Base-by-base conservation (phyloP, 2,888 invertebrate species). In the Scelioninae gen. 1 region DNA sequence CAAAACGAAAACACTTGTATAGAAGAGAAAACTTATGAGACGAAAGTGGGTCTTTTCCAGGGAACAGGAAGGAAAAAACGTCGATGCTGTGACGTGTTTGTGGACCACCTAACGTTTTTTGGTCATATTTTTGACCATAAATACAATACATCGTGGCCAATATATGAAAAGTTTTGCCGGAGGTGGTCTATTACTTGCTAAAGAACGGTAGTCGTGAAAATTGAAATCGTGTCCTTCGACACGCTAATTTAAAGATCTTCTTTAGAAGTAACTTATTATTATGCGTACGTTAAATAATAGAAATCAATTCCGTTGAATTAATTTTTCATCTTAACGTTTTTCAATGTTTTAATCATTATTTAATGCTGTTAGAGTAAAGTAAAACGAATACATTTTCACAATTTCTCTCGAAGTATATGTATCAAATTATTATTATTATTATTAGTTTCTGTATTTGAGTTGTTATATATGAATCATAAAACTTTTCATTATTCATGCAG, bases 41-140 rank as follows among this genome's bases (percentile, higher is more conserved):
- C 75, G 66, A 80, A 80, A 83, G 65, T 74, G 63, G 69, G 65
- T 65, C 51, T 74, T 63, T 68, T 65, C 56, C 53, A 51, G 69
- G 63, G 76, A 51, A 56, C n/a, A 38, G 77, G 58, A 43, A 58
- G 69, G 81, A 84, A 83, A 83, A 80, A 75, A 29, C 9, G 10
- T 13, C 7, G 51, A 86, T 49, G 86, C 86, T 85, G 85, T 86
- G 84, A 79, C 69, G 68, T 88, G 89, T 90, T 91, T 89, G 87
- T 85, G 85, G 89, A 91, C 88, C 88, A 89, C 90, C 90, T 90
- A 91, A 91, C 88, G 89, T 89, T 89, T 89, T 87, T 86, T 90
- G 90, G 86, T 88, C 91, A 90, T 91, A 91, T 89, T 91, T 89
- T 83, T 90, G 89, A 88, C 88, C 89, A 89, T 91, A 91, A 92